Percentiles rank a stretch among this genome's conserved stretches.
phyloP scores from a whole-genome alignment of 2,113 vertebrate species.

The Meleagris gallopavo region DNA sequence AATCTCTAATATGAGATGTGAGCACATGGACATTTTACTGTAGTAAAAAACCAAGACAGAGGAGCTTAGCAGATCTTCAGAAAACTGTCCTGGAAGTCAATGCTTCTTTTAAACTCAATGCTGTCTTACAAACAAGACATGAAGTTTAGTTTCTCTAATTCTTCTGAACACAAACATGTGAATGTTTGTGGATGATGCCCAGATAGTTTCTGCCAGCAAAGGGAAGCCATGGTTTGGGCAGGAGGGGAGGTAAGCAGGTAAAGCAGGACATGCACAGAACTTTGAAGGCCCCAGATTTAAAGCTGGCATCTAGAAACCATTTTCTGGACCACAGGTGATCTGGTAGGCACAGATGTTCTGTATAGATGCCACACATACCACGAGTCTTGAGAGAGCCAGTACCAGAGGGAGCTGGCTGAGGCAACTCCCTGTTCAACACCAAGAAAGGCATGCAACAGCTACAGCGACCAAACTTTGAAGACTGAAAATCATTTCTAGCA shows the following conservation, averaged over 20 bases:
- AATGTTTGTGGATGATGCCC: not conserved
- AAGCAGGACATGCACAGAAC: fast-evolving
- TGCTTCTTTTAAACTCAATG: conserved; percentile 3
- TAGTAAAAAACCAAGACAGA: not conserved
- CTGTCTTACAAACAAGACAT: not conserved
- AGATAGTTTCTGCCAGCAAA: not conserved
- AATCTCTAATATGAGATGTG: not conserved
- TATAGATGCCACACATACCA: not conserved
- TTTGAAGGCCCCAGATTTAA: not conserved
- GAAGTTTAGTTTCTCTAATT: not conserved
- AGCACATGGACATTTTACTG: not conserved
- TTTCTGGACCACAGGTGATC: not conserved
- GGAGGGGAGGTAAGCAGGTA: fast-evolving
- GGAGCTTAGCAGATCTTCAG: not conserved
- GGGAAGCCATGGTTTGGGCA: not conserved
- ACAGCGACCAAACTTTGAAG: not conserved
- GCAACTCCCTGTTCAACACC: not conserved
- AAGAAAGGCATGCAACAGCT: not conserved
- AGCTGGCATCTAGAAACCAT: not conserved
- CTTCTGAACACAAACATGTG: not conserved
- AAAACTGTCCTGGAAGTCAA: not conserved
- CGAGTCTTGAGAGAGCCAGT: not conserved
- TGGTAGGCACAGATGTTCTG: not conserved
- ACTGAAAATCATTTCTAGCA: not conserved
- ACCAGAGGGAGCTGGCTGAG: not conserved